Evolutionary conservation across 2,113 vertebrate genomes (phyloP), one percentile per base, ranked within the genome.

Genomic region (Cygnus buccinator): DNA sequence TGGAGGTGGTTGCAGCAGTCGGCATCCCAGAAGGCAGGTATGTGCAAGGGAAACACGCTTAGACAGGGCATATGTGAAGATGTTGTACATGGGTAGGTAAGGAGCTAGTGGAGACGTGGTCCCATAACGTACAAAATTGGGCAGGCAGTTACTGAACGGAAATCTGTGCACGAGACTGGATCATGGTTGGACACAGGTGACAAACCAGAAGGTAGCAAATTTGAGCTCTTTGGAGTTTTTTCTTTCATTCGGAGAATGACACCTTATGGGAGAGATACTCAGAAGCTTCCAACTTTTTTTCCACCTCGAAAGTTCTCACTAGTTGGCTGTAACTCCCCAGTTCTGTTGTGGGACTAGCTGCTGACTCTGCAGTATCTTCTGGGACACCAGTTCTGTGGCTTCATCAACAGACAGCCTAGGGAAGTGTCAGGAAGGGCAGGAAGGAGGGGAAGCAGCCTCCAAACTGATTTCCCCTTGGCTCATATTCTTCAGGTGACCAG

Each of bases 1-100:
- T 10, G 44, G 18, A 20, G 72, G n/a, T 3, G 0, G 10, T 21
- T 46, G 72, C 25, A 57, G 57, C 0, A 0, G 25, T 35, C 0
- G 0, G 0, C 44, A 26, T 55, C 58, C 62, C 4, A 4, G 35
- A 20, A 8, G 31, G 87, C 84, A 58, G 74, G 50, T 1, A 3
- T 21, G 52, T 17, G 0, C 63, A 9, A 35, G 37, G 37, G 10
- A 72, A 35, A 44, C 37, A 25, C 6, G 0, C 67, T 62, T 54
- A 70, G 73, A 12, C 52, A 16, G 28, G 46, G 33, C 12, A 12
- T 2, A 1, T 1, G 0, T 13, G 70, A 59, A 44, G 33, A 12
- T 44, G 21, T 13, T 59, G 72, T 19, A 7, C 10, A 0, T 13
- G n/a, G 1, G 22, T 3, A 9, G 8, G 73, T 83, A 58, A 21